A percentile compares a stretch with the other conserved stretches of the same genome.
These are phyloP conservation scores for Andrena camellia DNA, from an alignment of 2,888 invertebrate genomes.

Conservation along the genomic window DNA sequence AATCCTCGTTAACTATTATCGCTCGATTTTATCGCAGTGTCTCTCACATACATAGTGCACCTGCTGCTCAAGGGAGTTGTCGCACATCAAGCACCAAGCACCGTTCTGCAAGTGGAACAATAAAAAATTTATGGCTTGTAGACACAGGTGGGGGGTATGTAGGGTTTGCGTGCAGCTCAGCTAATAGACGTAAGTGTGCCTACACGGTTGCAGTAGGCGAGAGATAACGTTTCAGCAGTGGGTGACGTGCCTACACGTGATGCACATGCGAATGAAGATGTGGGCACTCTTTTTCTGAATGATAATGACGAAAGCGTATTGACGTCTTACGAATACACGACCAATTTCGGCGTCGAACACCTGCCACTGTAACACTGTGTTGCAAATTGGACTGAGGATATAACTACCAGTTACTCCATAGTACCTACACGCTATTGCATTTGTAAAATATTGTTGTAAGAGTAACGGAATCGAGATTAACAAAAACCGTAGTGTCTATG, in stretches of 20 bases:
- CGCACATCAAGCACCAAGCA: constrained; percentile 47
- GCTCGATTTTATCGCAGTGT: constrained; percentile 14
- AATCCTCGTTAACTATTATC: constrained; percentile 1
- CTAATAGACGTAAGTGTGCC: constrained; percentile 64
- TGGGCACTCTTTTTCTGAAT: constrained; percentile 35
- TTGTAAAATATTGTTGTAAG: background rate
- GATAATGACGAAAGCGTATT: constrained; percentile 27
- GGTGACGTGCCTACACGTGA: constrained; percentile 43
- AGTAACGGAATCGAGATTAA: no score
- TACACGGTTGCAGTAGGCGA: constrained; percentile 50
- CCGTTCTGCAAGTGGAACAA: constrained; percentile 18
- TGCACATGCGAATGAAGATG: constrained; percentile 46
- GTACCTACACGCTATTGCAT: background rate
- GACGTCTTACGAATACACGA: constrained; percentile 6
- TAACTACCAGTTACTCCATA: background rate
- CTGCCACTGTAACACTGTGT: constrained; percentile 8
- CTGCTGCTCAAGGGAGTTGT: constrained; percentile 27
- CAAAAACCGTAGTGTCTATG: no score
- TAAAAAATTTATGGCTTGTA: constrained; percentile 21
- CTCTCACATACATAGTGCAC: constrained; percentile 18
- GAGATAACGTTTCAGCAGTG: constrained; percentile 46
- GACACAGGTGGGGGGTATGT: constrained; percentile 1
- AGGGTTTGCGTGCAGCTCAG: constrained; percentile 39
- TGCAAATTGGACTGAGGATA: background rate
- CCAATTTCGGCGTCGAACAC: constrained; percentile 25